A percentile compares a stretch with the other conserved stretches of the same genome.
These are phyloP conservation scores for Sarcophaga subvicina DNA, from an alignment of 2,888 invertebrate species.

Conservation along the genomic window DNA sequence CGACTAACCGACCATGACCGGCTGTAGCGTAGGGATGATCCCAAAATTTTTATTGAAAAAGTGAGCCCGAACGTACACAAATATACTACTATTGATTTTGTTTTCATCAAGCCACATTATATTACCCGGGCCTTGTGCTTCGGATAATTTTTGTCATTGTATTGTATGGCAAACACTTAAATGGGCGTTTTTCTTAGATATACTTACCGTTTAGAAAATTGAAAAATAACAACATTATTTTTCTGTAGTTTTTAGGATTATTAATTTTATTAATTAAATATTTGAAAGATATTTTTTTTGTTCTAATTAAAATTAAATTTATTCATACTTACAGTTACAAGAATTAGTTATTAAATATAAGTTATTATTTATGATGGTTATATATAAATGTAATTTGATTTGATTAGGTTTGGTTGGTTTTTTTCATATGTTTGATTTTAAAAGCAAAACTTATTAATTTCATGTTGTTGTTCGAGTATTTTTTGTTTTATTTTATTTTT, in stretches of 20 bases:
- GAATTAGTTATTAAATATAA: constrained; percentile 19
- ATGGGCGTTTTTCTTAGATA: no score
- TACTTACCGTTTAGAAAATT: no score
- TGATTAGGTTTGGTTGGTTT: not conserved
- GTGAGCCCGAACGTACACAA: no score
- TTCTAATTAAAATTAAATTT: constrained; percentile 11
- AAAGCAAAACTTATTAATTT: constrained; percentile 24
- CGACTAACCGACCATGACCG: no score
- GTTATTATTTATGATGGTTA: not conserved
- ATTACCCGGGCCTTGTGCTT: no score
- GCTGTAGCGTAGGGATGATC: no score
- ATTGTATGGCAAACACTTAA: no score
- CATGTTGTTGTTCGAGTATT: not conserved
- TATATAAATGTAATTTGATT: not conserved
- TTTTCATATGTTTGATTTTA: constrained; percentile 40
- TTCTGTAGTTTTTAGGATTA: constrained; percentile 1
- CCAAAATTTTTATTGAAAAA: no score
- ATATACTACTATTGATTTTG: no score
- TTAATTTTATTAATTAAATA: constrained; percentile 53
- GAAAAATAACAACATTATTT: no score
- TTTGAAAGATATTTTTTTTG: constrained; percentile 26
- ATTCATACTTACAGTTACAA: constrained; percentile 22
- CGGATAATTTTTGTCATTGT: no score
- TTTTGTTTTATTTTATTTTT: constrained; percentile 6
- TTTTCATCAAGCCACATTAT: no score